A percentile compares a stretch with the other conserved stretches of the same genome.
These are phyloP conservation scores for Vidua macroura DNA, from an alignment of 2,113 vertebrate species.

Conservation along the genomic window DNA sequence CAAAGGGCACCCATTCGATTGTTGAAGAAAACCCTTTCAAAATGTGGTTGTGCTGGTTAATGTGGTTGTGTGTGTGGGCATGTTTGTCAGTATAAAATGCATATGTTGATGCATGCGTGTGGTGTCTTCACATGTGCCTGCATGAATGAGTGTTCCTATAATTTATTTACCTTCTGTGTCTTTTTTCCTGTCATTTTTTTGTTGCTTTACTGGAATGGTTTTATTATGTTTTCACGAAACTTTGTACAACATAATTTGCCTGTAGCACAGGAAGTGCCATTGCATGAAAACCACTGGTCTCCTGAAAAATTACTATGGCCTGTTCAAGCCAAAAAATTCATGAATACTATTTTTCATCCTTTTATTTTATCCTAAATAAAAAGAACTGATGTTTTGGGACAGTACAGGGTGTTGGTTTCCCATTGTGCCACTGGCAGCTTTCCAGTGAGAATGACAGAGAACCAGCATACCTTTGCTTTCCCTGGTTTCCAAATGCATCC, in stretches of 20 bases:
- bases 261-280: background rate
- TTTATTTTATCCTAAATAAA: background rate
- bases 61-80: background rate
- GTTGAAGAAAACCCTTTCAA: constrained; percentile 24
- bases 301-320: background rate
- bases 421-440: background rate
- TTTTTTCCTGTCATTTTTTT: background rate
- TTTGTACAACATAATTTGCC: rapidly evolving
- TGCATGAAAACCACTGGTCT: background rate
- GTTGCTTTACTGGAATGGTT: background rate
- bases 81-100: background rate
- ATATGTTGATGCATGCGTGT: rapidly evolving
- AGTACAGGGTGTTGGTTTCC: background rate
- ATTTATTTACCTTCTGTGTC: background rate
- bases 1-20: constrained; percentile 70
- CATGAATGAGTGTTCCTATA: background rate
- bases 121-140: rapidly evolving
- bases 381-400: background rate
- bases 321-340: background rate
- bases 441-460: rapidly evolving
- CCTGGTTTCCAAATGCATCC: background rate
- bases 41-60: rapidly evolving
- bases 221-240: background rate
- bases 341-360: background rate
- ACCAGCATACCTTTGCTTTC: background rate